Base-by-base conservation (phyloP, 2,113 vertebrate genomes). In the Malurus alboscapulatus region DNA sequence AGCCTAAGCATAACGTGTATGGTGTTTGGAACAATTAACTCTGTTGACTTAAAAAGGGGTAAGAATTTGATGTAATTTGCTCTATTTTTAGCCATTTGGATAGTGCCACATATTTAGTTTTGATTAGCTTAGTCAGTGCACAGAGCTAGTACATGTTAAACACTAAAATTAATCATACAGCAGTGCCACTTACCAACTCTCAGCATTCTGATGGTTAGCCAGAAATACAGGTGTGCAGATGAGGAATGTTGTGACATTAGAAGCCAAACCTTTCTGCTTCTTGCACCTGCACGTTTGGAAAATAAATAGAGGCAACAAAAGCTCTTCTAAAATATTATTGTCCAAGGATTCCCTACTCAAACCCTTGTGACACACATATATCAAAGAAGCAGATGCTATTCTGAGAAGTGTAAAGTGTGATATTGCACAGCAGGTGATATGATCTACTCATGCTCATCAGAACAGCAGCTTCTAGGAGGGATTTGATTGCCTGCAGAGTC, bases 141-240 rank as follows among this genome's bases (percentile, higher is more conserved):
- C 32, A 67, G 72, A 36, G 47, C 54, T 85, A 83, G 51, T 67
- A 73, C 47, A 55, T 36, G 38, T 59, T 93, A 75, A 88, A 63
- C 53, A 62, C 88, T 76, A 62, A 36, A 82, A 79, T 93, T 79
- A 92, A 69, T 87, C 91, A 71, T 59, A 54, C 13, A 82, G 66
- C 66, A 85, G 25, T 69, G 59, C 63, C 50, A 62, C 63, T 87
- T 83, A 29, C 50, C 54, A 54, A 15, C 50, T 87, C 44, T 82
- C 55, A 44, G 71, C 25, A 25, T 83, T 83, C 34, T 91, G 78
- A 55, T 89, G 42, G 29, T 63, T 24, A 88, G 67, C 84, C 91
- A 93, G 78, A 66, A 93, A 30, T 83, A 75, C 91, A 95, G 94
- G 59, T 95, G 87, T 93, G 78, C 81, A 87, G 71, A 85, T 83